Base-by-base conservation (phyloP, 2,888 invertebrate species). In the Lasioglossum lativentre region DNA sequence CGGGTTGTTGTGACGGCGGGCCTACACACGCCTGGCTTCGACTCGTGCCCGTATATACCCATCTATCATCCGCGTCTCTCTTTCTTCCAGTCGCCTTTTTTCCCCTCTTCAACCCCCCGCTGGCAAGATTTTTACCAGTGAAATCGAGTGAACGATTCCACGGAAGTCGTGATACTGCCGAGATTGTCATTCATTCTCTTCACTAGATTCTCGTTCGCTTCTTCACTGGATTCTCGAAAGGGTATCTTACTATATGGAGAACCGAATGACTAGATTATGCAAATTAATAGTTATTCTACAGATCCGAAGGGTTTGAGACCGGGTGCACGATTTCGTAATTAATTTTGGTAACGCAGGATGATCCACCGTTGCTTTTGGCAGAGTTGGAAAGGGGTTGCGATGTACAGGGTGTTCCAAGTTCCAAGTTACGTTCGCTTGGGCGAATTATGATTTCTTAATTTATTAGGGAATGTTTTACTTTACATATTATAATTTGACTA, bases 1-100 rank as follows among this genome's bases (percentile, higher is more conserved):
- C 88, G 92, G 92, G 92, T 94, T 94, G 93, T 94, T 94, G 93
- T 94, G 94, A 94, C 94, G 93, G 94, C 92, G 90, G 89, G 84
- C 83, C 90, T 91, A 88, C 93, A 92, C 90, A 90, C 89, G 90
- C 86, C 85, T 87, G 86, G 90, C 92, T 92, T 92, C 92, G 90
- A 90, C 91, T 92, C 87, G 86, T 88, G 88, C 89, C 89, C 85
- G 77, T 52, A 52, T 87, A 84, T 2, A 42, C 83, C 91, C 91
- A 94, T 93, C 91, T 91, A 93, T 93, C 93, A 92, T 93, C 90
- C 89, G 80, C 77, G 78, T 86, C 82, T 88, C 77, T 81, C 73
- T 89, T 88, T n/a, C 68, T 68, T 68, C 38, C 68, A 38, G 85
- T 83, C 27, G 66, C 34, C 75, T 76, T 79, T 74, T 78, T 70